Base-by-base conservation (phyloP, 2,113 vertebrate genomes). In the Myrmecophaga tridactyla region DNA sequence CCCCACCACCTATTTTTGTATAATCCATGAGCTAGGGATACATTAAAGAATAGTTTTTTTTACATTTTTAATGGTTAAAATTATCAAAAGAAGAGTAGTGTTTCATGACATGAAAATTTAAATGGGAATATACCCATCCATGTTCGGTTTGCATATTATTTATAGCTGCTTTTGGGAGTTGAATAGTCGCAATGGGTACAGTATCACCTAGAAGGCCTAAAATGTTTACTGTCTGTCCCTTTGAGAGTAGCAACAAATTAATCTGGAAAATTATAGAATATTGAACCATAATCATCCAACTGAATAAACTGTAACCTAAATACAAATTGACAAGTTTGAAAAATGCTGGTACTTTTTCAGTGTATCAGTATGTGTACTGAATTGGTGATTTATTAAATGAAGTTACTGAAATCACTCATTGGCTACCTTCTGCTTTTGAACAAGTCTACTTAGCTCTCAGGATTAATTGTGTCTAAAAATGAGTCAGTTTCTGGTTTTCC, bases 361-460 rank as follows among this genome's bases (percentile, higher is more conserved):
- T 78, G 15, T 29, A 7, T 9, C 7, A 34, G 25, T 34, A 85
- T 51, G 3, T 62, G 6, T 36, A 18, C 75, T 85, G 65, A 3
- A 83, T 85, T 93, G 51, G n/a, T 85, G 29, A 67, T 72, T 91
- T 56, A 83, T 69, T 92, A 93, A 75, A 11, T 94, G 58, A 88
- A 70, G 27, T 60, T 72, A 91, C n/a, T 90, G 18, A 86, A 48
- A 76, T 92, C 29, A 65, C 31, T 84, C 29, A 43, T 69, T 46
- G 31, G 48, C 63, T 80, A 3, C 36, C 48, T 89, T 51, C 10
- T 43, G 27, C 9, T 88, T 91, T 90, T 84, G 11, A 92, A 29
- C n/a, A 84, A 63, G 12, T 94, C 21, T 78, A 0, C 36, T 91
- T 97, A 72, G n/a, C 34, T 90, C n/a, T 65, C 69, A 63, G 51